Base-by-base conservation (phyloP, 2,113 vertebrate species). In the Peromyscus leucopus region DNA sequence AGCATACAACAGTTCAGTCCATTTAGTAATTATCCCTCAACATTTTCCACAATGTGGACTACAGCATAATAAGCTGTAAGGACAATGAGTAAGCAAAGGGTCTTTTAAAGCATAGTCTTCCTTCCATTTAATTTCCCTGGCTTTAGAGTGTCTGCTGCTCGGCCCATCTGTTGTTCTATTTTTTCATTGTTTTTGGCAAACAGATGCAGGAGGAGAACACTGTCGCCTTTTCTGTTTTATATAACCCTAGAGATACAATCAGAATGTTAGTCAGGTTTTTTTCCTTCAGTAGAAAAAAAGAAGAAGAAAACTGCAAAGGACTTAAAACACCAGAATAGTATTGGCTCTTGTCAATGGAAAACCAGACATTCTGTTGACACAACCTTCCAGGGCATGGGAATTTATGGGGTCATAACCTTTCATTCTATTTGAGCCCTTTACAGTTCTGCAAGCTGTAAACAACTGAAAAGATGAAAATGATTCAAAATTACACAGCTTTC, bases 151-250 rank as follows among this genome's bases (percentile, higher is more conserved):
- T 89, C 90, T 95, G 92, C 55, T 95, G 42, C 16, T 93, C 57
- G 65, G 90, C 59, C 97, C 90, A 95, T 97, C 96, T 98, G 97
- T 91, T 95, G 78, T 84, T 96, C 97, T 94, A 94, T 96, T 97
- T 94, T 84, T 94, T 84, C 61, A 96, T 93, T 97, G 87, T 57
- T 96, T 96, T 94, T 96, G 86, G 90, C 87, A 97, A 98, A 93
- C 90, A 97, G 93, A 95, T 79, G 67, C 67, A 95, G 22, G 61
- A 95, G 87, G 74, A 82, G 93, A 96, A 94, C 67, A 87, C 84
- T 80, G 85, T 89, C 82, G 83, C 89, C 46, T 94, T 95, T 96
- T 97, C 90, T 95, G 72, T 76, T 97, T 96, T 97, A 93, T 75
- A 63, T 93, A 97, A 98, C 61, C 83, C 78, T 78, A 92, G 90